Evolutionary conservation across 2,113 vertebrate genomes (phyloP).

Genomic region (Pyrgilauda ruficollis): DNA sequence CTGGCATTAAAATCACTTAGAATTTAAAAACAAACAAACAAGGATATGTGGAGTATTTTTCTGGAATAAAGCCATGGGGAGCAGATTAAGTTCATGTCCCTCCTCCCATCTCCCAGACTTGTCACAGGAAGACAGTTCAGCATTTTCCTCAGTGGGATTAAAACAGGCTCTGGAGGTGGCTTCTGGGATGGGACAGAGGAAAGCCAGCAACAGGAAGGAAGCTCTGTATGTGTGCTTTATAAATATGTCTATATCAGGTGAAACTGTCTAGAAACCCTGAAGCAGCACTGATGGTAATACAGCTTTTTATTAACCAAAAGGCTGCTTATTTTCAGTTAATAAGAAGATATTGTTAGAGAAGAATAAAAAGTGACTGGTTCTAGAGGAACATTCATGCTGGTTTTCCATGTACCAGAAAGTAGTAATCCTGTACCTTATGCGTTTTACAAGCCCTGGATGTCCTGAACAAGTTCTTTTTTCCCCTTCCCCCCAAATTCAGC

Average conservation of each 20-base stretch:
- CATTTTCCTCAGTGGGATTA: not conserved
- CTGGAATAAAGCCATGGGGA: slow-evolving; percentile 15
- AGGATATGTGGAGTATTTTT: slow-evolving; percentile 33
- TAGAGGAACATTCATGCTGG: not conserved
- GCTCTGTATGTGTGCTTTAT: not conserved
- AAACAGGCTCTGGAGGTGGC: not conserved
- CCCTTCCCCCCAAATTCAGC: not conserved
- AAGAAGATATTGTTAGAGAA: not conserved
- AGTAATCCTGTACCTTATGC: not conserved
- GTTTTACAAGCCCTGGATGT: not conserved
- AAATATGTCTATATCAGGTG: not conserved
- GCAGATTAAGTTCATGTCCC: not conserved
- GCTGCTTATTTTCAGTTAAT: not conserved
- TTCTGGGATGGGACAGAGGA: not conserved
- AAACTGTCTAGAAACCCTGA: not conserved
- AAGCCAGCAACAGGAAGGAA: not conserved
- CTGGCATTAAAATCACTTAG: slow-evolving; percentile 22
- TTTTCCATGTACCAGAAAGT: not conserved
- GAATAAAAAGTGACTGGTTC: not conserved
- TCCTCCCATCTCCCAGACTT: not conserved
- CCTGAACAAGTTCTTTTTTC: not conserved
- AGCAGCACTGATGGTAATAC: not conserved
- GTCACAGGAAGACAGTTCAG: not conserved
- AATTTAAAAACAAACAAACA: slow-evolving; percentile 58
- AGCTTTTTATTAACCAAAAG: not conserved